A percentile compares a stretch with the other conserved stretches of the same genome.
Evolutionary conservation across 2,888 invertebrate species (phyloP).

Genomic region (Merodon equestris): DNA sequence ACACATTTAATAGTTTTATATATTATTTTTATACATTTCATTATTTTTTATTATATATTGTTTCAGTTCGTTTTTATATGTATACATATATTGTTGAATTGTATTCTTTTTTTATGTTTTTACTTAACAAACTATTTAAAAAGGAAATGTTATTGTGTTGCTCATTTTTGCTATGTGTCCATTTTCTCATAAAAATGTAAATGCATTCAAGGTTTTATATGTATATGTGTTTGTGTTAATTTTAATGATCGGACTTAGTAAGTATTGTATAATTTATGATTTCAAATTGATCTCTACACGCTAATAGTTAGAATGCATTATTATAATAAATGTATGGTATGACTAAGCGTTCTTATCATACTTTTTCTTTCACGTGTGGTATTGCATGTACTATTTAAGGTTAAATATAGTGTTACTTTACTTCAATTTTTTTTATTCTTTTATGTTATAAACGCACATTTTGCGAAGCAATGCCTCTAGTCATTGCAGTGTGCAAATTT

Average conservation of each 20-base stretch:
- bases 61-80: slow-evolving; percentile 39
- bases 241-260: background rate
- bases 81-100: slow-evolving; percentile 18
- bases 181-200: slow-evolving; percentile 37
- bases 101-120: slow-evolving; percentile 14
- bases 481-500: background rate
- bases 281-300: background rate
- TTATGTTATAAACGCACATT: background rate
- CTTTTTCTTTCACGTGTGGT: background rate
- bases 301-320: background rate
- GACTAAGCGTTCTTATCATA: background rate
- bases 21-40: slow-evolving; percentile 39
- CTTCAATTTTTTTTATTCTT: slow-evolving; percentile 3
- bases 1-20: slow-evolving; percentile 64
- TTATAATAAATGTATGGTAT: background rate
- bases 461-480: background rate
- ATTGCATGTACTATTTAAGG: background rate
- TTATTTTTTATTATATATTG: slow-evolving; percentile 35
- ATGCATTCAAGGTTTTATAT: slow-evolving; percentile 32
- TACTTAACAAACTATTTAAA: slow-evolving; percentile 26
- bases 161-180: slow-evolving; percentile 1
- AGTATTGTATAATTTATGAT: slow-evolving; percentile 1
- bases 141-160: slow-evolving; percentile 24
- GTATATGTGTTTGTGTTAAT: slow-evolving; percentile 12
- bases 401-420: slow-evolving; percentile 3